Evolutionary conservation across 1,140 invertebrate species (phyloP).

Genomic region (Cecropterus lyciades): DNA sequence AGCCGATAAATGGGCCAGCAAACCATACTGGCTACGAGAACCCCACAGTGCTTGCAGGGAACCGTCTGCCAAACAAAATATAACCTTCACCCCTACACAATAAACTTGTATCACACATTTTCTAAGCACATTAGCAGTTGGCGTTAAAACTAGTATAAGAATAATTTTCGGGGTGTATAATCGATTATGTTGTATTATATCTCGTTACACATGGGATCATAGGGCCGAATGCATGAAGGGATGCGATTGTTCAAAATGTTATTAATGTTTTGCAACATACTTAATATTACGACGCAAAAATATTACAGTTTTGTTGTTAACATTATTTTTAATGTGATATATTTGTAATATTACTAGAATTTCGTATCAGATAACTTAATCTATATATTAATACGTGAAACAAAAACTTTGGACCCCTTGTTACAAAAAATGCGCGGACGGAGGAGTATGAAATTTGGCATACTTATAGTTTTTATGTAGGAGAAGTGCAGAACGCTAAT

Average conservation of each 20-base stretch:
- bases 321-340: too few species aligned
- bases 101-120: slow-evolving; percentile 10
- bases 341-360: too few species aligned
- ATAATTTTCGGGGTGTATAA: slow-evolving; percentile 73
- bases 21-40: slow-evolving; percentile 49
- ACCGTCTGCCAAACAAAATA: slow-evolving; percentile 32
- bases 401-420: too few species aligned
- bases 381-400: too few species aligned
- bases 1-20: slow-evolving; percentile 66
- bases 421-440: too few species aligned
- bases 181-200: slow-evolving; percentile 74
- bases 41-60: not conserved
- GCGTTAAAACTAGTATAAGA: slow-evolving; percentile 46
- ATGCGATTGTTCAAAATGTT: slow-evolving; percentile 53
- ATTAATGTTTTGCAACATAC: slow-evolving; percentile 36
- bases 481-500: too few species aligned
- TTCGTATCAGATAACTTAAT: too few species aligned
- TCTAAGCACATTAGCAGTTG: not conserved
- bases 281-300: slow-evolving; percentile 21
- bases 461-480: too few species aligned
- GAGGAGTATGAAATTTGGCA: too few species aligned
- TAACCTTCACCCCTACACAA: slow-evolving; percentile 37
- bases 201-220: slow-evolving; percentile 64
- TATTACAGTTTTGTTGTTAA: not conserved
- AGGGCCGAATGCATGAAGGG: slow-evolving; percentile 49